Evolutionary conservation across 2,113 vertebrate genomes (phyloP).

Genomic region (Coptodon rendalli): DNA sequence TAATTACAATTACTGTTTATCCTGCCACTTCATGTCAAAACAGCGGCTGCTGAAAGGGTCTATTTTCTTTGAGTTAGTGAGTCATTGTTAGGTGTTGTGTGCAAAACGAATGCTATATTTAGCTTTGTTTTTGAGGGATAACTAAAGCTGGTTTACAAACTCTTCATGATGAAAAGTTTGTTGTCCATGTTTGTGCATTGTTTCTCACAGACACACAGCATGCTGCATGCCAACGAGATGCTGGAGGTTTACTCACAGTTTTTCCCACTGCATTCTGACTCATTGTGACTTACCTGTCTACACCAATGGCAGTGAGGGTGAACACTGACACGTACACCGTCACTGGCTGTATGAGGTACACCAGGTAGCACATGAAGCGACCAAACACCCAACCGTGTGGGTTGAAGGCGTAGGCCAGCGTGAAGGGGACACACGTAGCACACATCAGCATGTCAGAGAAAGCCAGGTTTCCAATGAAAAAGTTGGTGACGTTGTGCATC

Average conservation of each 20-base stretch:
- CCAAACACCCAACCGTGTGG: slow-evolving; percentile 85
- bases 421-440: slow-evolving; percentile 83
- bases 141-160: neutral
- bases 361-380: slow-evolving; percentile 83
- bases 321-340: slow-evolving; percentile 86
- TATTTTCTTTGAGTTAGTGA: neutral
- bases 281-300: slow-evolving; percentile 77
- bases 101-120: neutral
- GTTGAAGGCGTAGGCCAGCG: slow-evolving; percentile 83
- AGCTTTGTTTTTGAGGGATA: neutral
- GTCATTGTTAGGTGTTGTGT: neutral
- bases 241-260: neutral
- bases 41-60: neutral
- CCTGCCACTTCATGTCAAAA: neutral
- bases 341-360: slow-evolving; percentile 85
- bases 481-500: slow-evolving; percentile 90
- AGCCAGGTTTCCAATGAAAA: slow-evolving; percentile 86
- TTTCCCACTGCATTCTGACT: neutral
- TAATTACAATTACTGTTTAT: neutral
- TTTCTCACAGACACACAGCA: neutral
- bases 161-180: neutral
- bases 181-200: neutral
- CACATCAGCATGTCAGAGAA: slow-evolving; percentile 90
- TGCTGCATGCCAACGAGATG: neutral
- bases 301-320: slow-evolving; percentile 82